Evolutionary conservation across 2,888 invertebrate species (phyloP), one percentile per base, ranked within the genome.

Genomic region (Euzophera pinguis): DNA sequence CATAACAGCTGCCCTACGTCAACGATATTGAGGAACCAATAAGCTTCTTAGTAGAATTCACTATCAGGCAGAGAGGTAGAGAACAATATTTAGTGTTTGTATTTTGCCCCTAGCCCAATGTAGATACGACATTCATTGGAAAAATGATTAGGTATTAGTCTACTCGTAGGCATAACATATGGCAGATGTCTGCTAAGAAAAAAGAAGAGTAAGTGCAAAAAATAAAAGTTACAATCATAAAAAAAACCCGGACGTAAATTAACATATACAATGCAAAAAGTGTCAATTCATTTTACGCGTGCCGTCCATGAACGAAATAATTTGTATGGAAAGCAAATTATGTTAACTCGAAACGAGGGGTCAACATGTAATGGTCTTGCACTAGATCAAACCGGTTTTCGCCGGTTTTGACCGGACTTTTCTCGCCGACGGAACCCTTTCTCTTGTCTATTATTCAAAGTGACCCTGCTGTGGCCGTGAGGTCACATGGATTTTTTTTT

Each of bases 401-500:
- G 60, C 58, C 57, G 60, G 69, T 61, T 67, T 63, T 51, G 47
- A 53, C 59, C 61, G 64, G 69, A 73, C 69, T 73, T 70, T 70
- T 69, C 74, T 67, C 68, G 64, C 69, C 62, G 53, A 64, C 62
- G 58, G 64, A 59, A 68, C 69, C 74, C 58, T 64, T 60, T 53
- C 53, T 55, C 56, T 57, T 48, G 56, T 62, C 58, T 63, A 64
- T 73, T 71, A 73, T 75, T 72, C 67, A 71, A 70, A 64, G 63
- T 63, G 65, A 69, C 67, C 71, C 67, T 60, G 58, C 61, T 57
- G 64, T 41, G 52, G 49, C 49, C 38, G 61, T 60, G 56, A 67
- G 65, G 50, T 69, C 63, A 66, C 59, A 67, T 64, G 61, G 17
- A 43, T 35, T 12, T 13, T 1, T 4, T 13, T 13, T 49, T 27